These are phyloP conservation scores for Platycheirus albimanus DNA, from an alignment of 2,888 invertebrate genomes.

Conservation along the genomic window DNA sequence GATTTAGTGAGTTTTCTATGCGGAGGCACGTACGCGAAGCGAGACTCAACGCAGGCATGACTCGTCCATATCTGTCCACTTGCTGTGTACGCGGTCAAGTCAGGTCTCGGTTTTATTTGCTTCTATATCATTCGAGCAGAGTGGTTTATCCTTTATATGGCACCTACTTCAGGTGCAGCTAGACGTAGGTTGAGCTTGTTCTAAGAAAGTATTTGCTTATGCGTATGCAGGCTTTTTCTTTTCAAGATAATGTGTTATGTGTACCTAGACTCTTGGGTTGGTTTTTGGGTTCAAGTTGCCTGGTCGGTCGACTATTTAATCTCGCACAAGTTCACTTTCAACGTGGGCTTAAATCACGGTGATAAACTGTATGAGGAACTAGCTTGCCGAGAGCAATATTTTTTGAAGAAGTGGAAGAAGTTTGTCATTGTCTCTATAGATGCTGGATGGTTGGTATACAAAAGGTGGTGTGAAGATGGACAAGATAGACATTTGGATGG, in stretches of 20 bases:
- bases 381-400: conserved; percentile 38
- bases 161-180: conserved; percentile 66
- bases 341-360: conserved; percentile 50
- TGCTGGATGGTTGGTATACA: neutral
- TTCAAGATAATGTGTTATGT: no score
- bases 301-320: neutral
- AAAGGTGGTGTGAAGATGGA: conserved; percentile 41
- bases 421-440: conserved; percentile 60
- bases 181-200: conserved; percentile 32
- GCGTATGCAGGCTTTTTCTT: conserved; percentile 58
- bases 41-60: conserved; percentile 29
- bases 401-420: conserved; percentile 42
- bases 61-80: conserved; percentile 69
- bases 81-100: conserved; percentile 58
- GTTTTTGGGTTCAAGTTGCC: conserved; percentile 48
- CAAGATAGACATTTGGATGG: conserved; percentile 52
- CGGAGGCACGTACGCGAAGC: conserved; percentile 62
- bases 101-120: conserved; percentile 59
- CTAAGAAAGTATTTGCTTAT: conserved; percentile 48
- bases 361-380: conserved; percentile 51
- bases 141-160: conserved; percentile 70
- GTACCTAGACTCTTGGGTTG: conserved; percentile 18
- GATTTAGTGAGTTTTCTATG: conserved; percentile 51
- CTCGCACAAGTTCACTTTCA: conserved; percentile 55
- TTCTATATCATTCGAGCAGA: conserved; percentile 57